A percentile compares a stretch with the other conserved stretches of the same genome.
These are phyloP conservation scores for Spilogale gracilis DNA, from an alignment of 2,113 vertebrate genomes.

Conservation along the genomic window DNA sequence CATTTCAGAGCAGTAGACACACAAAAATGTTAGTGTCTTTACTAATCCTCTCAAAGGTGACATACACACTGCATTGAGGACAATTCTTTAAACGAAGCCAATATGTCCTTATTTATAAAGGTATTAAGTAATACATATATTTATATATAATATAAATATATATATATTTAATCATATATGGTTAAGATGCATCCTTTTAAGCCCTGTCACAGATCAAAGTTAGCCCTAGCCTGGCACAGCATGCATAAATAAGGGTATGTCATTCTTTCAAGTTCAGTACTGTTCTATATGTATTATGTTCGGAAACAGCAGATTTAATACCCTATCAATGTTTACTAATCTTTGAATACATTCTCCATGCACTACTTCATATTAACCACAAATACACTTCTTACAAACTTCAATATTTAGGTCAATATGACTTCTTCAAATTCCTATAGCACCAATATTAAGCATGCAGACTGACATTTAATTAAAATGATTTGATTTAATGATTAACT, in stretches of 20 bases:
- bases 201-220: not conserved
- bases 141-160: not conserved
- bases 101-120: not conserved
- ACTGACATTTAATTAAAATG: constrained; percentile 71
- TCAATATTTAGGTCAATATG: constrained; percentile 62
- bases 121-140: not conserved
- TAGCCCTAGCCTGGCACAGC: not conserved
- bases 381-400: constrained; percentile 77
- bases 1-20: constrained; percentile 28
- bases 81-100: constrained; percentile 11
- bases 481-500: constrained; percentile 81
- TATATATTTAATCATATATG: not conserved
- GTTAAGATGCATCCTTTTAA: constrained; percentile 5
- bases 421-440: constrained; percentile 57
- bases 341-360: constrained; percentile 70
- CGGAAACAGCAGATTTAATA: constrained; percentile 52
- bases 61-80: not conserved
- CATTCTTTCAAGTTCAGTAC: constrained; percentile 16
- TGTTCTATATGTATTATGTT: not conserved
- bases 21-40: not conserved
- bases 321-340: constrained; percentile 77
- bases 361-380: constrained; percentile 63
- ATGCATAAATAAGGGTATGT: not conserved
- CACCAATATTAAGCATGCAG: constrained; percentile 20
- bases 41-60: constrained; percentile 18